Base-by-base conservation (phyloP, 2,888 invertebrate genomes). In the Drosophila parthenogenetica region DNA sequence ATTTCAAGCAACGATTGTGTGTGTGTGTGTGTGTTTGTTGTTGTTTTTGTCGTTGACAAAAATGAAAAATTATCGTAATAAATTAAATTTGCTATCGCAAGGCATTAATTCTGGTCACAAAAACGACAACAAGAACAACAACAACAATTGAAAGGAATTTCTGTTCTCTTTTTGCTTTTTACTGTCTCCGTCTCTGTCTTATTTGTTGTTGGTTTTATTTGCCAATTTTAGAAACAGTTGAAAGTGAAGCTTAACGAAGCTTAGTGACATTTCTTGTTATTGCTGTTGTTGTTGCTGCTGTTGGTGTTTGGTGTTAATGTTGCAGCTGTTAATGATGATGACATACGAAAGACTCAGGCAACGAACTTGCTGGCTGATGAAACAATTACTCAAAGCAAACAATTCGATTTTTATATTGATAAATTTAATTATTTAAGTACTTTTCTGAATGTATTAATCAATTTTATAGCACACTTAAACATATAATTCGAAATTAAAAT, bases 21-120 rank as follows among this genome's bases (percentile, higher is more conserved):
- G 61, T 59, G 35, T 32, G 46, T 13, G 11, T 40, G n/a, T n/a
- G 59, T 32, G 51, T 58, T 5, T 53, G 53, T 10, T 48, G 16
- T 51, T 61, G 53, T 65, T 61, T 37, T 61, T 54, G 65, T 46
- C 58, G 83, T 86, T 87, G 84, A 87, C 88, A 84, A 88, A 88
- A 86, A 90, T 89, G 87, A 90, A 89, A 90, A 90, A 90, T 90
- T 85, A 87, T 89, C 89, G 88, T 89, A 84, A 90, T 90, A 90
- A 90, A 90, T 90, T 90, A 89, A 89, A 89, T 89, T 90, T 89
- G 83, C 89, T 90, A 90, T 90, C 91, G 87, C 80, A 72, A 80
- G 75, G 84, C 89, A 89, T 89, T 90, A 89, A 89, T 89, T 90
- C 85, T 77, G 76, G 59, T 60, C 69, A 73, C 77, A 75, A 69